Evolutionary conservation across 2,113 vertebrate species (phyloP).

Genomic region (Puma concolor): DNA sequence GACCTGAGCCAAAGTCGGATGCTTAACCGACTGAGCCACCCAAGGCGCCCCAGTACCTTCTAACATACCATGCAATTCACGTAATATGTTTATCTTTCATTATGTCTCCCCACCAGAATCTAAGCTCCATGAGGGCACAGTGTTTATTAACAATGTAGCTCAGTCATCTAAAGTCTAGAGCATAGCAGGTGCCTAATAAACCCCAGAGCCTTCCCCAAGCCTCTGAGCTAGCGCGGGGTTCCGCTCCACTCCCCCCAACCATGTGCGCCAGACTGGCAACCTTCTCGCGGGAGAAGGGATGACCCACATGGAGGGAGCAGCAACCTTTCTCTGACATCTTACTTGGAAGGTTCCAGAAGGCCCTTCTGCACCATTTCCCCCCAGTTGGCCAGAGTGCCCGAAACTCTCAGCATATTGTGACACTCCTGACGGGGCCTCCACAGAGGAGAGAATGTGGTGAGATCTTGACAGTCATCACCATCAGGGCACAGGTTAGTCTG

Average conservation of each 20-base stretch:
- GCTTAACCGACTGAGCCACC: too few relatives aligned
- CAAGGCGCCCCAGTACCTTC: background rate
- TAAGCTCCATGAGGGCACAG: background rate
- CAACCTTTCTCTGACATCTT: background rate
- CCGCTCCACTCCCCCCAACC: background rate
- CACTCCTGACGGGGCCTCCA: background rate
- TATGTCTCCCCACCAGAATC: background rate
- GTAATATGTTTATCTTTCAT: background rate
- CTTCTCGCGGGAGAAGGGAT: background rate
- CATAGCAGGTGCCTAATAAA: background rate
- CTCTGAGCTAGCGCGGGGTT: background rate
- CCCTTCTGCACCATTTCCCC: background rate
- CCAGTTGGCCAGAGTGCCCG: background rate
- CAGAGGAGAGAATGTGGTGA: background rate
- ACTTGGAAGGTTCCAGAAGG: background rate
- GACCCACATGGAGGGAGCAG: background rate
- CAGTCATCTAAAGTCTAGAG: background rate
- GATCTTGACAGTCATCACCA: background rate
- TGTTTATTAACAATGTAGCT: background rate
- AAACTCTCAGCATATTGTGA: background rate
- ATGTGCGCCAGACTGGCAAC: background rate
- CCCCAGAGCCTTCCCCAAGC: background rate
- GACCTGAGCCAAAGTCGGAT: too few relatives aligned
- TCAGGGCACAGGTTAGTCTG: background rate
- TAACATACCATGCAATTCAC: background rate